These are phyloP conservation scores for Charanyca ferruginea DNA, from an alignment of 2,888 invertebrate species.

Conservation along the genomic window DNA sequence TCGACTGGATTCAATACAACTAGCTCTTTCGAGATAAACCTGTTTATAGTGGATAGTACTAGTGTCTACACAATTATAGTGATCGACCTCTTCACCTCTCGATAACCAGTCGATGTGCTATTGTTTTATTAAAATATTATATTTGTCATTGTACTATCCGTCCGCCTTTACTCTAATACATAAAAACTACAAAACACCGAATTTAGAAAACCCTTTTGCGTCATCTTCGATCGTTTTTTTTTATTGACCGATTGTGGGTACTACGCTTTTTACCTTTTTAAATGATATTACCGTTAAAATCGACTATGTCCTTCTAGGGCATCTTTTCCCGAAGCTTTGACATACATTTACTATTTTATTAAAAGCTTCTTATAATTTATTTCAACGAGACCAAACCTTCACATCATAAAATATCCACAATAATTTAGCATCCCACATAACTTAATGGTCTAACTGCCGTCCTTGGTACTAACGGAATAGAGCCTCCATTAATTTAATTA, in stretches of 20 bases:
- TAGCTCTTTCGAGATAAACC: conserved; percentile 33
- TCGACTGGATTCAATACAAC: conserved; percentile 38
- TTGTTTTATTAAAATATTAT: not conserved
- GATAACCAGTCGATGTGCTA: not conserved
- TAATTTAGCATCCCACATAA: not conserved
- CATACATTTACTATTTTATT: not conserved
- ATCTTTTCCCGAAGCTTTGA: not conserved
- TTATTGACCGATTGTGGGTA: not conserved
- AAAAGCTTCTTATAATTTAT: not conserved
- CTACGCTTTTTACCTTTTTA: not conserved
- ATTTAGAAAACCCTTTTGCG: no score
- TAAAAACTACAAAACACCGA: no score
- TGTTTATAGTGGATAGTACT: conserved; percentile 28
- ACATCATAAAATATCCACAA: not conserved
- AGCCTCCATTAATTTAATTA: conserved; percentile 12
- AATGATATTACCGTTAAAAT: not conserved
- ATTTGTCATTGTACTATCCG: no score
- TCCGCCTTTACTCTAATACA: no score
- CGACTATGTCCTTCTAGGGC: not conserved
- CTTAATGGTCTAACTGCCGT: conserved; percentile 11
- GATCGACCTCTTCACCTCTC: conserved; percentile 26
- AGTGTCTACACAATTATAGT: conserved; percentile 10
- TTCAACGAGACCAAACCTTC: conserved; percentile 1
- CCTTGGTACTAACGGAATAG: conserved; percentile 23
- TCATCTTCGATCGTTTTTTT: no score